Percentiles rank a stretch among this genome's conserved stretches.
These are phyloP conservation scores for Lytechinus pictus DNA, from an alignment of 35 echinoderm and acorn worm species.

Conservation along the genomic window DNA sequence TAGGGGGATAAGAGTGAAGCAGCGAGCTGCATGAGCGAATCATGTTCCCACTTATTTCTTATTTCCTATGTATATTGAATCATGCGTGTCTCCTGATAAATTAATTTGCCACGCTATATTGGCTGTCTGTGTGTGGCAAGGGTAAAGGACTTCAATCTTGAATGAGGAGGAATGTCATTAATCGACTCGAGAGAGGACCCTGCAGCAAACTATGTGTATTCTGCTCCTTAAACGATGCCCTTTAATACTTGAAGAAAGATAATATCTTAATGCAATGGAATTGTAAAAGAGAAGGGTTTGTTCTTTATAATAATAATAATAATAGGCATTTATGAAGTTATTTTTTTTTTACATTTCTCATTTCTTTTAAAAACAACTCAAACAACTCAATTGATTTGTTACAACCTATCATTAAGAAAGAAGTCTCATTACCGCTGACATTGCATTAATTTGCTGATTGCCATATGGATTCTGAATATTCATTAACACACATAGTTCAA, in stretches of 20 bases:
- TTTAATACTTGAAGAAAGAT: background rate
- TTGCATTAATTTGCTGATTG: too few species aligned
- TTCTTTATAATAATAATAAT: too few species aligned
- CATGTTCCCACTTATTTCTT: conserved; percentile 5
- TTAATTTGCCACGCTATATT: background rate
- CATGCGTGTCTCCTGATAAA: conserved; percentile 17
- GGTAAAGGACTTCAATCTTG: background rate
- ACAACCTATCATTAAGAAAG: too few species aligned
- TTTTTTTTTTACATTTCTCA: too few species aligned
- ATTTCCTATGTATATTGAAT: conserved; percentile 20
- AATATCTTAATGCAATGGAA: background rate
- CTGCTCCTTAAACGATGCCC: background rate
- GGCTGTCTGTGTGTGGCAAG: background rate
- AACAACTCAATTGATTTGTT: too few species aligned
- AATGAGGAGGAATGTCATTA: background rate
- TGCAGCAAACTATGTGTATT: background rate
- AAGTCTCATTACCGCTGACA: too few species aligned
- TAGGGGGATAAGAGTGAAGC: background rate
- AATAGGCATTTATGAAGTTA: too few species aligned
- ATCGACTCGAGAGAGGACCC: background rate
- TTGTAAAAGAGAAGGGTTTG: background rate
- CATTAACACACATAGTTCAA: too few species aligned
- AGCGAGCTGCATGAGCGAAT: background rate
- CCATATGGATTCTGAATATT: too few species aligned
- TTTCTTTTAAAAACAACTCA: too few species aligned